Conservation (phyloP, 2,113 vertebrate genomes). For the Ailuropoda melanoleuca region DNA sequence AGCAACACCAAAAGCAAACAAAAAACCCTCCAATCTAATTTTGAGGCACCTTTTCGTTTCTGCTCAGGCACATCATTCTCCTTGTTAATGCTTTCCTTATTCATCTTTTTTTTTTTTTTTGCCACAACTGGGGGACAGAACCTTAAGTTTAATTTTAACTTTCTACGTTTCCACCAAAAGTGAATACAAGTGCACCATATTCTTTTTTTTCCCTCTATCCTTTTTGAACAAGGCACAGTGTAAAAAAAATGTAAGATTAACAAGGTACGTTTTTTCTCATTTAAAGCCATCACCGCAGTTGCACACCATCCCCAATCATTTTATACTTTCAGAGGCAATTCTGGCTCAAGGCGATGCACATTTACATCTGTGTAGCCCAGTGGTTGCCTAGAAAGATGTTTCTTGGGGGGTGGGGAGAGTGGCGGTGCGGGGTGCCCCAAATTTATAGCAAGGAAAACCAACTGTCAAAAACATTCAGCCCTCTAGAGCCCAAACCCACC, state of each 20-base stretch:
- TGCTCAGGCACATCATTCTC: neutral
- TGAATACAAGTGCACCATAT: neutral
- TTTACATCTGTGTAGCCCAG: neutral
- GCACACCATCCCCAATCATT: neutral
- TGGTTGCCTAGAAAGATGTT: neutral
- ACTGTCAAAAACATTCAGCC: neutral
- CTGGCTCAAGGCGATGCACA: neutral
- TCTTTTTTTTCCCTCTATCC: neutral
- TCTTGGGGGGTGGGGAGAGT: neutral
- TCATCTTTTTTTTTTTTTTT: neutral
- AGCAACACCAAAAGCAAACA: neutral
- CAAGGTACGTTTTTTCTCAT: neutral
- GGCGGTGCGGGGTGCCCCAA: neutral
- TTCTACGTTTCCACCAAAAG: neutral
- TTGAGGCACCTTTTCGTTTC: neutral
- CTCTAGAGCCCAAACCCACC: constrained; percentile 45
- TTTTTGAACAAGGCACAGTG: neutral
- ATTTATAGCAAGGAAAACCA: neutral
- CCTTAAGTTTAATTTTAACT: neutral
- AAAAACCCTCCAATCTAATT: neutral
- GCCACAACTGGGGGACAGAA: neutral
- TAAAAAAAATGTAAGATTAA: constrained; percentile 22
- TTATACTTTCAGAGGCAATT: neutral
- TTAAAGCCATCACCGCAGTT: neutral
- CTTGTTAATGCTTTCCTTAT: neutral